These are phyloP conservation scores for Nomada ferruginata DNA, from an alignment of 2,888 invertebrate species.

Conservation along the genomic window DNA sequence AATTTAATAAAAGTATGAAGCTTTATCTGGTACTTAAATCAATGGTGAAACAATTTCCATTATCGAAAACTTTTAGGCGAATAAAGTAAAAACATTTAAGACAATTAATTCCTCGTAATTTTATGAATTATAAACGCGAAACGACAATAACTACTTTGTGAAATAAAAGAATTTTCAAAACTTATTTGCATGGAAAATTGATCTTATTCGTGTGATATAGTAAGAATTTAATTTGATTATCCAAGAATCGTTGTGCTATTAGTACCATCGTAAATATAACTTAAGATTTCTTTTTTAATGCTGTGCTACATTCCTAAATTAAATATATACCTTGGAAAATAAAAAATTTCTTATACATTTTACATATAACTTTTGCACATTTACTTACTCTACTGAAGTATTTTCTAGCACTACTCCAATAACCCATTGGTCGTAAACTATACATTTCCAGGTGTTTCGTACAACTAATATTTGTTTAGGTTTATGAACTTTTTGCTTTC, in stretches of 20 bases:
- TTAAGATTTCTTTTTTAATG: background rate
- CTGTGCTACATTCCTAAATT: background rate
- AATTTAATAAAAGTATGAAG: background rate
- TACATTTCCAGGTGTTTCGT: slow-evolving; percentile 77
- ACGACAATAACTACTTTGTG: slow-evolving; percentile 49
- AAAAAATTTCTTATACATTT: background rate
- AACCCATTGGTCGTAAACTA: slow-evolving; percentile 81
- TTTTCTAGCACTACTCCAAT: slow-evolving; percentile 79
- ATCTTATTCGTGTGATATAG: slow-evolving; percentile 17
- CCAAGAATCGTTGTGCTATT: background rate
- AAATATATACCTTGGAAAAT: background rate
- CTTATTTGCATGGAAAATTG: background rate
- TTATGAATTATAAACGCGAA: slow-evolving; percentile 17
- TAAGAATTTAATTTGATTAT: background rate
- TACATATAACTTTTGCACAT: background rate
- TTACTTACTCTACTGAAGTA: slow-evolving; percentile 77
- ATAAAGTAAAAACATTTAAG: slow-evolving; percentile 49
- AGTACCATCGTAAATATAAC: background rate
- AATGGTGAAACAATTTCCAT: slow-evolving; percentile 14
- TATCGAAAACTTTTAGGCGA: slow-evolving; percentile 46
- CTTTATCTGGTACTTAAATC: slow-evolving; percentile 47
- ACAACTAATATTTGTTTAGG: slow-evolving; percentile 60
- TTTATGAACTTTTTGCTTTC: slow-evolving; percentile 22
- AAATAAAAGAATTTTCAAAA: slow-evolving; percentile 38
- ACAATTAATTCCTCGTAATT: slow-evolving; percentile 30